Base-by-base conservation (phyloP, 2,113 vertebrate genomes). In the Bufo gargarizans region DNA sequence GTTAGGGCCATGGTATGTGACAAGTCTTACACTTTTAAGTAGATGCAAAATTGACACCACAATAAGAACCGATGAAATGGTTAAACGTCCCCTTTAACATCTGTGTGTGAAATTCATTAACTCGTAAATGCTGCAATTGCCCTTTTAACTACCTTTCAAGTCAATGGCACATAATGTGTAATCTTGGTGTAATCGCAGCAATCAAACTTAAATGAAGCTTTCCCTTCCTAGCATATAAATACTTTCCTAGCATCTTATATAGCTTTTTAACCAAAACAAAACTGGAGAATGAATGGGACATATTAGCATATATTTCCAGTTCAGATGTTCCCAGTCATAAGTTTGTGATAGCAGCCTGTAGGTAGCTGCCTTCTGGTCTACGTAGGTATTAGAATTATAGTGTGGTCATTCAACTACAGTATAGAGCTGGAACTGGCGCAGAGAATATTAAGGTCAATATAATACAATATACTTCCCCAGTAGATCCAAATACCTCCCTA, bases 101-200 rank as follows among this genome's bases (percentile, higher is more conserved):
- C 72, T 79, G 85, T 56, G 20, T 56, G 74, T 33, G 14, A 86
- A 65, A 78, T 61, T 86, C 74, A 86, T 86, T 77, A 65, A 78
- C 65, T 63, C 12, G 19, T 77, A 77, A 86, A 61, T 63, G 17
- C 55, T 78, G 71, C 71, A 85, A 76, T 85, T 85, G 74, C 22
- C 84, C 71, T 83, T 85, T 85, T 77, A 85, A 76, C 20, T 50
- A 45, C 53, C 71, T 86, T 77, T 86, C 33, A 85, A 85, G 69
- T 86, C 74, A 65, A 78, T 61, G 56, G 84, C 19, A 74, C 33
- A 77, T 86, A 63, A 86, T 65, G 59, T 86, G 74, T 47, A 78
- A 78, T 86, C 84, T 65, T 76, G 20, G n/a, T 77, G 74, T 77
- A 78, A 78, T 78, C 74, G 61, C 74, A 78, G 74, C 85, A 77